Base-by-base conservation (phyloP, 1,140 invertebrate species). In the Eurosta solidaginis region DNA sequence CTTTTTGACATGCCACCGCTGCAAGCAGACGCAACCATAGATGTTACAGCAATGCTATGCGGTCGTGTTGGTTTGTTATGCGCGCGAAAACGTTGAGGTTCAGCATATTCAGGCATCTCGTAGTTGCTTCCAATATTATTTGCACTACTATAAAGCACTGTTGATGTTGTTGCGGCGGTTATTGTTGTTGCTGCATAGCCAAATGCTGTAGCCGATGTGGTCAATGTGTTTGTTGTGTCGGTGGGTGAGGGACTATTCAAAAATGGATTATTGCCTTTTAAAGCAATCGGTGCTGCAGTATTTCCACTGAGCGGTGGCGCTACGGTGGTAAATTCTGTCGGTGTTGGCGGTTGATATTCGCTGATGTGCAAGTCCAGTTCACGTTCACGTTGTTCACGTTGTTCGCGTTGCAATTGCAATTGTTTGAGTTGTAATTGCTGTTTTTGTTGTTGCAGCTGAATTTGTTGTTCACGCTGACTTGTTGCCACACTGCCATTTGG, bases 241-340 rank as follows among this genome's bases (percentile, higher is more conserved):
- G 85, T 86, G 22, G 85, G 85, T 52, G 85, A 86, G 7, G 85
- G 85, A 47, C 85, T 86, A 44, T 86, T 86, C 9, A 86, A 54
- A 49, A 86, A 86, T 2, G 85, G 85, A 83, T 86, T 86, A 80
- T 85, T 86, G 47, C 85, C 84, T 45, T 86, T 86, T 27, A 86
- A 73, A 9, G 85, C 84, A 45, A 86, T 86, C 49, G 85, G 84
- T 54, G 85, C 80, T 42, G 77, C 49, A 17, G 79, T 82, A 3
- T 81, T 83, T 27, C 82, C 76, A n/a, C 83, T 82, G 17, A 83
- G 68, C 22, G 52, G 50, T 73, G 59, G 52, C 9, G 50, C 47
- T 78, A 83, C 81, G 78, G 78, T 86, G 22, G 84, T 85, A 74
- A 86, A 47, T 40, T 84, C 83, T 1, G 85, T 83, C 68, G 85